phyloP scores from a whole-genome alignment of 37 sponge, comb jelly and placozoan genomes.

The Halisarca cf. caerulea region DNA sequence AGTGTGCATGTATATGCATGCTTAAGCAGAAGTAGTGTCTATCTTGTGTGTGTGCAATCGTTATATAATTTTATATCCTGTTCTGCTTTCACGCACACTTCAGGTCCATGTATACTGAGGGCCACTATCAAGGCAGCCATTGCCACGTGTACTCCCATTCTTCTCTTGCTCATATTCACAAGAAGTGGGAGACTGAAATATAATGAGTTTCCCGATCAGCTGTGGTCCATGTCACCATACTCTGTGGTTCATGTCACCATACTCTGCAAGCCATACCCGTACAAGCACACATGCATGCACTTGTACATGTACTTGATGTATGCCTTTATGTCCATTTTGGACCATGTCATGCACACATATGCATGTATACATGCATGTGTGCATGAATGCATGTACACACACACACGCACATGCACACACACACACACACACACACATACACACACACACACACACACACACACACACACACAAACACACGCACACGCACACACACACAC shows the following conservation, averaged over 20 bases:
- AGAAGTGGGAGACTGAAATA: background rate
- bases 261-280: background rate
- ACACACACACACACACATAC: no score
- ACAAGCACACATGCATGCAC: no score
- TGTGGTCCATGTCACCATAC: constrained; percentile 1
- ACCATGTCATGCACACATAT: background rate
- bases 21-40: no score
- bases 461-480: no score
- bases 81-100: background rate
- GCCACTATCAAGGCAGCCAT: constrained; percentile 14
- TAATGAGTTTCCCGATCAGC: background rate
- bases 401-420: background rate
- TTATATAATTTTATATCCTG: no score
- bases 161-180: constrained; percentile 1
- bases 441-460: background rate
- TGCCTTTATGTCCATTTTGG: no score
- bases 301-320: background rate
- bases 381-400: background rate
- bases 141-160: background rate
- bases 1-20: no score
- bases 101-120: constrained; percentile 9
- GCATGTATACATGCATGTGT: constrained; percentile 17
- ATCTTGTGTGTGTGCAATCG: background rate
- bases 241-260: no score
- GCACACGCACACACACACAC: background rate